Evolutionary conservation across 1,140 invertebrate species (phyloP).

Genomic region (Drosophila novamexicana): DNA sequence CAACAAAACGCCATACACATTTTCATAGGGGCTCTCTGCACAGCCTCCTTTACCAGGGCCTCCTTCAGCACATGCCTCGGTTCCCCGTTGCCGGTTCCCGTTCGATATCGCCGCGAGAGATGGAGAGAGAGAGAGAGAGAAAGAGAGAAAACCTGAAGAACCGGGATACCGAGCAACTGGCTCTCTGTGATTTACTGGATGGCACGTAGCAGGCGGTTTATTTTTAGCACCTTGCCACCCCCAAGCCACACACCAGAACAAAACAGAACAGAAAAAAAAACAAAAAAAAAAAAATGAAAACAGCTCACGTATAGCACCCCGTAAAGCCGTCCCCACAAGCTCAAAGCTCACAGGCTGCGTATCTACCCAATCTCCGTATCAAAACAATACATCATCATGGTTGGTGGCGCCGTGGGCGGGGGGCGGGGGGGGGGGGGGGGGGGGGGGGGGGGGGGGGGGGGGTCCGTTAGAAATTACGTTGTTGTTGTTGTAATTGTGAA

Average conservation of each 20-base stretch:
- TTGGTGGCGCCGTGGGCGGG: not conserved
- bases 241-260: conserved; percentile 23
- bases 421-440: not conserved
- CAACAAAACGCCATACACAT: not conserved
- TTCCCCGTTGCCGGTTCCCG: not conserved
- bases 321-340: not conserved
- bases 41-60: not conserved
- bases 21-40: not conserved
- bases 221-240: conserved; percentile 63
- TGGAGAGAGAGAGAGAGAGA: not conserved
- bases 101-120: conserved; percentile 7
- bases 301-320: conserved; percentile 1
- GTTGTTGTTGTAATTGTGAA: conserved; percentile 69
- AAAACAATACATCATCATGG: conserved; percentile 74
- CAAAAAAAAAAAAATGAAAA: not conserved
- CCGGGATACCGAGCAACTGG: not conserved
- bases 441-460: not conserved
- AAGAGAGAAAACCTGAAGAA: conserved; percentile 1
- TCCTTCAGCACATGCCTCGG: conserved; percentile 1
- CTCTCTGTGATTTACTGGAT: conserved; percentile 45
- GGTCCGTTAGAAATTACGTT: not conserved
- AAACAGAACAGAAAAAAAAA: conserved; percentile 30
- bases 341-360: conserved; percentile 3
- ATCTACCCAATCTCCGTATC: conserved; percentile 47
- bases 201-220: conserved; percentile 65